phyloP scores from a whole-genome alignment of 2,888 invertebrate species.

The Meiosimyza platycephala region DNA sequence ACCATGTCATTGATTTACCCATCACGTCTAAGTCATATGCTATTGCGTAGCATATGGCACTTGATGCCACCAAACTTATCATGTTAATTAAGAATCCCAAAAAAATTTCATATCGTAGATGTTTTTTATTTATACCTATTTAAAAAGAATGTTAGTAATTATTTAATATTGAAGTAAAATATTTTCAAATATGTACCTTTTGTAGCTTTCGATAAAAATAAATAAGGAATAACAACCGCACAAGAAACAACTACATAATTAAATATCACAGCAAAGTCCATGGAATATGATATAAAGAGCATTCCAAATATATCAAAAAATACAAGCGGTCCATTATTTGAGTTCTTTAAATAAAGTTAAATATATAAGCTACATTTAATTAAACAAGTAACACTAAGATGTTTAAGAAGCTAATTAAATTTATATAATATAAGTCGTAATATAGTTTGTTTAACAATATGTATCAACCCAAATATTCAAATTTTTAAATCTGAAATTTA shows the following conservation, averaged over 20 bases:
- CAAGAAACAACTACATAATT: constrained; percentile 54
- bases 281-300: constrained; percentile 54
- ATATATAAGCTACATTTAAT: no score
- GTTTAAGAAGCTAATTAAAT: no score
- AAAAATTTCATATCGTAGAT: constrained; percentile 57
- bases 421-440: no score
- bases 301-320: constrained; percentile 58
- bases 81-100: constrained; percentile 56
- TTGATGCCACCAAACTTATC: constrained; percentile 53
- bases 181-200: constrained; percentile 45
- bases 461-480: no score
- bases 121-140: constrained; percentile 55
- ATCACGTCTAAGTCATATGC: constrained; percentile 54
- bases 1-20: constrained; percentile 60
- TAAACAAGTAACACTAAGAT: no score
- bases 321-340: constrained; percentile 49
- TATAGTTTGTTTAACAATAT: no score
- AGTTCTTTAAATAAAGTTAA: constrained; percentile 38
- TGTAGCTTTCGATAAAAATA: constrained; percentile 55
- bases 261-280: constrained; percentile 53
- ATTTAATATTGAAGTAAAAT: no score
- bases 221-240: constrained; percentile 54
- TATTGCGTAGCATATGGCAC: constrained; percentile 53
- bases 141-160: background rate
- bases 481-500: no score